Percentiles rank a stretch among this genome's conserved stretches.
phyloP scores from a whole-genome alignment of 1,140 invertebrate species.

The Neotoxoptera formosana region DNA sequence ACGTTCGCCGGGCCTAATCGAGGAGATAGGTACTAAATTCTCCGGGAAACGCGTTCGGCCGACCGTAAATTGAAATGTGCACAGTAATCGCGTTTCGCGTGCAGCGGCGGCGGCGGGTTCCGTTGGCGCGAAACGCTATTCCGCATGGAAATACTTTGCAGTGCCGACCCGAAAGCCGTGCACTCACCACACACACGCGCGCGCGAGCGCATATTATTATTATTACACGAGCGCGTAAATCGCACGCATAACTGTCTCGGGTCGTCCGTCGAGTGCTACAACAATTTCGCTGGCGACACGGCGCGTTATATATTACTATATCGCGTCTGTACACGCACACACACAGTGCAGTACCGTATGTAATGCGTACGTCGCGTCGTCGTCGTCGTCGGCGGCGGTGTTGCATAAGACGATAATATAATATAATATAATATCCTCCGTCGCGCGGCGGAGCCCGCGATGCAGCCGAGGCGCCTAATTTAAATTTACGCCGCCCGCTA shows the following conservation, averaged over 20 bases:
- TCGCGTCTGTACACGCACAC: neutral
- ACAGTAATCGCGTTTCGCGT: neutral
- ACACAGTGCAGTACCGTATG: too few species aligned
- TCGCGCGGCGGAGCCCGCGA: neutral
- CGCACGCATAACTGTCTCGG: neutral
- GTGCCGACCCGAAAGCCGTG: neutral
- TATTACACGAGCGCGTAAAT: neutral
- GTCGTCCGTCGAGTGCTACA: neutral
- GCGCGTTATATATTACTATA: neutral
- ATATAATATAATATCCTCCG: too few species aligned
- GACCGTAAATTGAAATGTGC: neutral
- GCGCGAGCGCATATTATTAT: neutral
- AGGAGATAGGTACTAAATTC: too few species aligned
- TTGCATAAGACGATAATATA: slow-evolving; percentile 26
- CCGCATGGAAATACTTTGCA: neutral
- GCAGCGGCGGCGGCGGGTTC: neutral
- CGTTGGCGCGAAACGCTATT: neutral
- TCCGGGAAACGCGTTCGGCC: neutral
- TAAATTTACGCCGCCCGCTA: slow-evolving; percentile 46
- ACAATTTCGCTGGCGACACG: slow-evolving; percentile 8
- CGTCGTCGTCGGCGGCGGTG: neutral
- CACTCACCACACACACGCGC: too few species aligned
- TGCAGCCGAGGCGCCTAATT: slow-evolving; percentile 47
- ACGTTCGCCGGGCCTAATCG: too few species aligned
- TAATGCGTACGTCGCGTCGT: neutral